Evolutionary conservation across 2,888 invertebrate genomes (phyloP).

Genomic region (Metellina segmentata): DNA sequence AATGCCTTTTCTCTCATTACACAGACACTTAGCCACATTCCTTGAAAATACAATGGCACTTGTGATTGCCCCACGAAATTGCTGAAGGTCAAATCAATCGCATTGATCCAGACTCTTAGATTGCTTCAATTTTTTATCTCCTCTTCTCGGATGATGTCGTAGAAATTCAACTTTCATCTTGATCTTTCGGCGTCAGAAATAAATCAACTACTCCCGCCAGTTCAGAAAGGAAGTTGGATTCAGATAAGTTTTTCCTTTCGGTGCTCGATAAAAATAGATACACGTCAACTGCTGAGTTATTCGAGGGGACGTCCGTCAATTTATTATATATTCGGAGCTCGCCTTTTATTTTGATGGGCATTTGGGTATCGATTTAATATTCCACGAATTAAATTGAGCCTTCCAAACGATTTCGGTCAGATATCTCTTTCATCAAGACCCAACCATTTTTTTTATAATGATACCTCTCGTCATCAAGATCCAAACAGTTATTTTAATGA

Average conservation of each 20-base stretch:
- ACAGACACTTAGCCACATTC: too few species aligned
- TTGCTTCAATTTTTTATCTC: constrained; percentile 7
- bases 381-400: too few species aligned
- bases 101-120: constrained; percentile 1
- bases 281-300: neutral
- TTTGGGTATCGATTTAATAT: too few species aligned
- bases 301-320: neutral
- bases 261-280: constrained; percentile 20
- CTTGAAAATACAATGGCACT: too few species aligned
- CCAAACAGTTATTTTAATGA: too few species aligned
- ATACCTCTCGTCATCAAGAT: too few species aligned
- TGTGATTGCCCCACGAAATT: neutral
- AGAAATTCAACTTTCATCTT: constrained; percentile 30
- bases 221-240: constrained; percentile 9
- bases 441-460: too few species aligned
- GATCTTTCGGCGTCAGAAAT: constrained; percentile 27
- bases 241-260: constrained; percentile 24
- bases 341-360: too few species aligned
- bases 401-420: too few species aligned
- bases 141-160: constrained; percentile 12
- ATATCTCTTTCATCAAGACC: too few species aligned
- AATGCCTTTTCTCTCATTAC: too few species aligned
- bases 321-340: neutral
- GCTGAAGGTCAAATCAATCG: constrained; percentile 33
- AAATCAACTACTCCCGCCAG: constrained; percentile 40